A percentile compares a stretch with the other conserved stretches of the same genome.
phyloP scores from a whole-genome alignment of 23 tunicate species.

The Diplosoma virens region DNA sequence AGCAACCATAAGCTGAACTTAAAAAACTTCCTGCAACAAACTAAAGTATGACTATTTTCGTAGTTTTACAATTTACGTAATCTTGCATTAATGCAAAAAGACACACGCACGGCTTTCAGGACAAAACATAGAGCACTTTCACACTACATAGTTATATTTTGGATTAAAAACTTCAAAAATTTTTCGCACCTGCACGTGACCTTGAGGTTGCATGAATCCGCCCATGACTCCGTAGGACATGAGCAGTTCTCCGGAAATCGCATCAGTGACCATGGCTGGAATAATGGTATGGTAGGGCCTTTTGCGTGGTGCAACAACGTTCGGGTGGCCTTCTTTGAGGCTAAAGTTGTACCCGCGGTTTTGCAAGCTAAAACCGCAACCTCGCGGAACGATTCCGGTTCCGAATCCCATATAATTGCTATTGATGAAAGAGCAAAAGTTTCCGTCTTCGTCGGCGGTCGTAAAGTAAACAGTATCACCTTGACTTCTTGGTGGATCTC shows the following conservation, averaged over 20 bases:
- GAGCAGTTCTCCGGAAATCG: constrained; percentile 52
- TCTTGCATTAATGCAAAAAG: too few relatives aligned
- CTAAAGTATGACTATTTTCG: too few relatives aligned
- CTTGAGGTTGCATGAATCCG: constrained; percentile 97
- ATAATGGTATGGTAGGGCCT: constrained; percentile 89
- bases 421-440: constrained; percentile 81
- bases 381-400: constrained; percentile 73
- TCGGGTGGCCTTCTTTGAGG: constrained; percentile 57
- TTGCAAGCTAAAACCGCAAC: constrained; percentile 80
- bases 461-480: constrained; percentile 91
- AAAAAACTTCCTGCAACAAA: too few relatives aligned
- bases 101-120: too few relatives aligned
- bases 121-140: too few relatives aligned
- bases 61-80: too few relatives aligned
- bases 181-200: constrained; percentile 81
- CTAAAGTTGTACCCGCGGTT: constrained; percentile 77
- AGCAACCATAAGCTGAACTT: too few relatives aligned
- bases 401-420: constrained; percentile 88
- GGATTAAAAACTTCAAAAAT: neutral
- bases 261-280: constrained; percentile 86
- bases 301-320: constrained; percentile 57
- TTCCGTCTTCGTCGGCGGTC: constrained; percentile 77
- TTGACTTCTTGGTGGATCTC: constrained; percentile 27
- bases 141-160: too few relatives aligned
- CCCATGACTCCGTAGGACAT: constrained; percentile 96